A percentile compares a stretch with the other conserved stretches of the same genome.
Conservation (phyloP, 2,113 vertebrate species). For the Fregetta grallaria region DNA sequence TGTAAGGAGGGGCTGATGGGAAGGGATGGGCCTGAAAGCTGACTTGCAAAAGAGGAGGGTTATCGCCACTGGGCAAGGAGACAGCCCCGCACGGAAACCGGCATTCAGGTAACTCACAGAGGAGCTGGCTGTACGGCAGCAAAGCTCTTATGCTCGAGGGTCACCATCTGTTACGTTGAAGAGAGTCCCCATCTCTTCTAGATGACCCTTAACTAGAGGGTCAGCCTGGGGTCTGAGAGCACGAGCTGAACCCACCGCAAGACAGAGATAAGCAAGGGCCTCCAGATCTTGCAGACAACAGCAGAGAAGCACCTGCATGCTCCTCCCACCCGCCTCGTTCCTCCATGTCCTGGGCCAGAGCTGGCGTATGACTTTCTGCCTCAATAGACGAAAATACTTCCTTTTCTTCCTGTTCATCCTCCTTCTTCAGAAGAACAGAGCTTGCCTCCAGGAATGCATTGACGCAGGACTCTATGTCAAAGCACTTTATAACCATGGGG, state of each 20-base stretch:
- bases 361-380: neutral
- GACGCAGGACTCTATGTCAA: neutral
- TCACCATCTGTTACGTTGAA: fast-evolving
- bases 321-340: neutral
- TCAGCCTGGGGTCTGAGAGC: neutral
- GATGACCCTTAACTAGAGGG: neutral
- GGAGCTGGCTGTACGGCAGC: neutral
- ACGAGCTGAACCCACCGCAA: neutral
- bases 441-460: neutral
- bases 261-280: fast-evolving
- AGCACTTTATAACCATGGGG: neutral
- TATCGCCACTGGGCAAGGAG: neutral
- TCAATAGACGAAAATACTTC: neutral
- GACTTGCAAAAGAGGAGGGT: neutral
- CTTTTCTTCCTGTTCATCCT: neutral
- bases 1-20: neutral
- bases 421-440: neutral
- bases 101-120: neutral
- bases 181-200: neutral
- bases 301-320: neutral
- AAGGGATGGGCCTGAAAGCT: neutral
- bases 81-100: fast-evolving
- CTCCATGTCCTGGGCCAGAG: neutral
- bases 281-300: neutral
- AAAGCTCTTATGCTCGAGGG: neutral